These are phyloP conservation scores for Callochromis pleurospilus DNA, from an alignment of 2,113 vertebrate genomes.

Conservation along the genomic window DNA sequence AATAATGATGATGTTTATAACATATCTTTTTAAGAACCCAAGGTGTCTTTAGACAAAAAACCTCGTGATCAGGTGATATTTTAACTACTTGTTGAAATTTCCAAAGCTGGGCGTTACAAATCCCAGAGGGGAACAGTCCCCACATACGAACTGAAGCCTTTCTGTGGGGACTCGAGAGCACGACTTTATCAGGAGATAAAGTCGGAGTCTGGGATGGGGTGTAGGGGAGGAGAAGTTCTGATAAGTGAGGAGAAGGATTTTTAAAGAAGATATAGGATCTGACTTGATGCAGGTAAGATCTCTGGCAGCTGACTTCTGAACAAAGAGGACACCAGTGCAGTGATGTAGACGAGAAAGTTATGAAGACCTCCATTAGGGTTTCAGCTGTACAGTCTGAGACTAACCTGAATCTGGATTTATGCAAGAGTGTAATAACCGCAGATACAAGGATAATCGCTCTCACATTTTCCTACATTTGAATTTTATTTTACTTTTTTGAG, in stretches of 20 bases:
- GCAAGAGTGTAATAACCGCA: not conserved
- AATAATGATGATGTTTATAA: not conserved
- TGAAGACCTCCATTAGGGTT: not conserved
- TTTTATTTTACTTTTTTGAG: not conserved
- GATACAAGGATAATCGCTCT: not conserved
- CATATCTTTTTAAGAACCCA: not conserved
- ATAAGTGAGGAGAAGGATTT: not conserved
- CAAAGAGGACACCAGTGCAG: not conserved
- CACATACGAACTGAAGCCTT: not conserved
- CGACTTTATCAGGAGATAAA: not conserved
- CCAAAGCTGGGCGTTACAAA: not conserved
- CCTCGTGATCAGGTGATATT: rapidly evolving
- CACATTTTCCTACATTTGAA: not conserved
- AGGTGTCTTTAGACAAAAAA: not conserved
- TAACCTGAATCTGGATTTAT: not conserved
- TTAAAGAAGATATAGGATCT: not conserved
- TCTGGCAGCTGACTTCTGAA: not conserved
- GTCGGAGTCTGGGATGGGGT: not conserved
- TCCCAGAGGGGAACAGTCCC: not conserved
- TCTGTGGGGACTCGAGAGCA: not conserved
- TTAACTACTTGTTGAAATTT: not conserved
- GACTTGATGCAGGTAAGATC: not conserved
- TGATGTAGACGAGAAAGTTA: not conserved
- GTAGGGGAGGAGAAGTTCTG: not conserved
- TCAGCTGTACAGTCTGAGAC: rapidly evolving